Conservation (phyloP, 2,797 vertebrate genomes). For the Falco cherrug region DNA sequence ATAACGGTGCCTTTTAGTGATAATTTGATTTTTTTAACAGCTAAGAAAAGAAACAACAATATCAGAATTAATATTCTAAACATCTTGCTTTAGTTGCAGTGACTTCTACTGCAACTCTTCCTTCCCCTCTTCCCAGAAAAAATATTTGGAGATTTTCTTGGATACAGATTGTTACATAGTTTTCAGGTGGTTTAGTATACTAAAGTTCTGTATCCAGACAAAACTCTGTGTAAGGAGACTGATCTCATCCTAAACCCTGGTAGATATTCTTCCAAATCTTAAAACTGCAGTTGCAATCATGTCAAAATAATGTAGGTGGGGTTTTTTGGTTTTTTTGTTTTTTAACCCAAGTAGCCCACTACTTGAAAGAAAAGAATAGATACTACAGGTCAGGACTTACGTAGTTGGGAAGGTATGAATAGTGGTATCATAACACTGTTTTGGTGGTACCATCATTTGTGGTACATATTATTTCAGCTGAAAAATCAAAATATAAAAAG, state of each 20-base stretch:
- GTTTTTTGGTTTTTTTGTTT: background rate
- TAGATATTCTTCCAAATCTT: background rate
- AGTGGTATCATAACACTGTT: background rate
- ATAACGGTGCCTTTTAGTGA: background rate
- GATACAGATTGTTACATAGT: background rate
- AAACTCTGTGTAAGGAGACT: background rate
- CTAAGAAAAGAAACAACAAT: background rate
- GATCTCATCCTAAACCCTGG: background rate
- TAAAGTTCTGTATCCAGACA: background rate
- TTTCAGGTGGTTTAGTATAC: background rate
- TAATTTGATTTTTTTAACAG: background rate
- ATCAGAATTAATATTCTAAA: background rate
- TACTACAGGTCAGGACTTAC: background rate
- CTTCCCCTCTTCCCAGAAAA: background rate
- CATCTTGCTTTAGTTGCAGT: background rate
- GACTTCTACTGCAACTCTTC: background rate
- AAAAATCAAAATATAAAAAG: background rate
- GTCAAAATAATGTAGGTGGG: background rate
- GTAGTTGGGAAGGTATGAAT: background rate
- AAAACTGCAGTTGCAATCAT: background rate
- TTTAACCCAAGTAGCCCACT: background rate
- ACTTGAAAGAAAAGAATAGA: background rate
- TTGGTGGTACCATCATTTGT: background rate
- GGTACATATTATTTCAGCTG: background rate
- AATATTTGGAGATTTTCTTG: background rate